phyloP scores from a whole-genome alignment of 2,888 invertebrate genomes.

The Dynastes tityus region DNA sequence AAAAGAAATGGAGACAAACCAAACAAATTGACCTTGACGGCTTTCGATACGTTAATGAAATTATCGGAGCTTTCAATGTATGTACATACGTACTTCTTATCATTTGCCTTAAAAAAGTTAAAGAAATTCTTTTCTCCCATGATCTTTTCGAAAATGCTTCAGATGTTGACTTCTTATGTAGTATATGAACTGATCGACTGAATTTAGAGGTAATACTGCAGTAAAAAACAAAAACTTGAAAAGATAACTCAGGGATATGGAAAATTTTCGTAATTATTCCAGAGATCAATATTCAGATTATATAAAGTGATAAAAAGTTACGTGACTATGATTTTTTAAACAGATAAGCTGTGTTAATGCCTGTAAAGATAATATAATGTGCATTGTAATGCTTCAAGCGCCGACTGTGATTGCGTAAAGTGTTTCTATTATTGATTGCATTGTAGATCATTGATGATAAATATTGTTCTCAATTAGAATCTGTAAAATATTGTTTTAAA shows the following conservation, averaged over 20 bases:
- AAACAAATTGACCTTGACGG: constrained; percentile 26
- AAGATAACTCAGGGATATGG: too few relatives aligned
- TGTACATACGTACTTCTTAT: constrained; percentile 2
- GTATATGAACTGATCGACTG: too few relatives aligned
- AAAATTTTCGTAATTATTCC: too few relatives aligned
- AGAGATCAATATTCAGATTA: too few relatives aligned
- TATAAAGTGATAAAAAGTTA: neutral
- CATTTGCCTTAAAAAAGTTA: neutral
- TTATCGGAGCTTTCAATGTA: constrained; percentile 12
- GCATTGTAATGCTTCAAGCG: constrained; percentile 5
- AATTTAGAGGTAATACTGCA: too few relatives aligned
- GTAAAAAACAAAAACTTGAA: too few relatives aligned
- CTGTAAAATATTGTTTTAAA: neutral
- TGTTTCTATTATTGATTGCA: constrained; percentile 3
- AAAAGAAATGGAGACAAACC: neutral
- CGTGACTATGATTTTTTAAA: constrained; percentile 8
- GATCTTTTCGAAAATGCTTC: too few relatives aligned
- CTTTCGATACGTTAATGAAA: constrained; percentile 10
- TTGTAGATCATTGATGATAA: neutral
- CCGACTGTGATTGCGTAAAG: neutral
- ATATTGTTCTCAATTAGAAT: neutral
- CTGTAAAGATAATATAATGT: neutral
- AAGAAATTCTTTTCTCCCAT: too few relatives aligned
- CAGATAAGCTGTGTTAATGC: neutral
- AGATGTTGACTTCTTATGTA: too few relatives aligned